Evolutionary conservation across 2,888 invertebrate species (phyloP), one percentile per base, ranked within the genome.

Genomic region (Dastarcus helophoroides): DNA sequence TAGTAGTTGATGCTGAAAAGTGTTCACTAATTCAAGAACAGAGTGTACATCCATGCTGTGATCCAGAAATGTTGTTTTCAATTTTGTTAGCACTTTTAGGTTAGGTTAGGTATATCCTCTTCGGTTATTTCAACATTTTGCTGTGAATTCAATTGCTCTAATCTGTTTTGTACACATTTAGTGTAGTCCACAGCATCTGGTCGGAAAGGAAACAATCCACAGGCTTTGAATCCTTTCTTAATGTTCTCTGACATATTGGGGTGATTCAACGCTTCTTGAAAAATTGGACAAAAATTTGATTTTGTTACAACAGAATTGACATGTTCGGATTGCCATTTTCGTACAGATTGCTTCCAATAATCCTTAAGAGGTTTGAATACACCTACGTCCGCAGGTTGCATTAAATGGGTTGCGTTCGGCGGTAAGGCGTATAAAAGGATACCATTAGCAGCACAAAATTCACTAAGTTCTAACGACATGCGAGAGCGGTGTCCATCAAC

Each of bases 401-500:
- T 22, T 7, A 51, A 38, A 22, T 48, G 44, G 3, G 42, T 46
- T 4, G 40, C 32, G 31, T 51, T 48, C 6, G 45, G 44, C n/a
- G 42, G 43, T 25, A 53, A 36, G 7, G 41, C 38, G 29, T 42
- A 44, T 11, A 52, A 27, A 25, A 50, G 46, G 9, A 51, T 51
- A 12, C 33, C 30, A 24, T 48, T 40, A 12, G 43, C 38, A 10
- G 37, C 29, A 34, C 49, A 53, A 23, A 46, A 47, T 10, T 44
- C 22, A 31, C 41, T 41, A 2, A 47, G 22, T 22, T 42, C 36
- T 11, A 46, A 9, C 11, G 40, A 43, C 23, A 47, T 28, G 28
- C 51, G 53, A 2, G 48, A 49, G 22, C 38, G 40, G 29, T 48
- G 50, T 5, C 48, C 50, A 37, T 52, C 50, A 5, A 51, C 35